Evolutionary conservation across 2,113 vertebrate genomes (phyloP), one percentile per base, ranked within the genome.

Genomic region (Psittacara wagleri): DNA sequence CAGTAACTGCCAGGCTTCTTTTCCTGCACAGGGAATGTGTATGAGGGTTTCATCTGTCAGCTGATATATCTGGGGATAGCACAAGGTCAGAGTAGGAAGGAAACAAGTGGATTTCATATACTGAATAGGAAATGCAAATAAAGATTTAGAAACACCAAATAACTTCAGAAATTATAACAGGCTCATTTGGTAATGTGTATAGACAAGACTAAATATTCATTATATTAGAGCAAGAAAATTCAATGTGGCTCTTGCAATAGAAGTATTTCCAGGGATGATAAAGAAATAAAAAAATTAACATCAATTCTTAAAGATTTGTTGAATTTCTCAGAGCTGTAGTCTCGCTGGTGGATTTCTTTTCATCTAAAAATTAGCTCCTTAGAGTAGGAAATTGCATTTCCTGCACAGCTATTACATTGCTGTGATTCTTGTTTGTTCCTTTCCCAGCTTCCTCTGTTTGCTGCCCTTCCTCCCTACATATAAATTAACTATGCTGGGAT

Each of bases 1-100:
- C 72, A 88, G 70, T 83, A 95, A 88, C 79, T 83, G 61, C 64
- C 51, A 95, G 73, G 35, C 61, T 93, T 84, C 63, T 90, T 7
- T n/a, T 86, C 51, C 73, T 88, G 79, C 43, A 43, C 48, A n/a
- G 73, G 51, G 43, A 92, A 81, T 1, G 3, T 43, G 20, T 88
- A 41, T 70, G 68, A 93, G 55, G 70, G n/a, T 89, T 95, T 96
- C 46, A 92, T 90, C 82, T 86, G 75, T 78, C 80, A 88, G 76
- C 29, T 78, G 61, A 76, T 91, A 17, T 87, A 79, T 90, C 20
- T 90, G 54, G 67, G 64, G 37, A 70, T 75, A 83, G 39, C 33
- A 78, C 83, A 84, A 92, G 72, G 73, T 96, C 87, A 93, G 51
- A 90, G 41, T 10, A 59, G 46, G 49, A 95, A 85, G 35, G 59